phyloP scores from a whole-genome alignment of 2,797 vertebrate genomes.

The Sebastiscus albofasciatus region DNA sequence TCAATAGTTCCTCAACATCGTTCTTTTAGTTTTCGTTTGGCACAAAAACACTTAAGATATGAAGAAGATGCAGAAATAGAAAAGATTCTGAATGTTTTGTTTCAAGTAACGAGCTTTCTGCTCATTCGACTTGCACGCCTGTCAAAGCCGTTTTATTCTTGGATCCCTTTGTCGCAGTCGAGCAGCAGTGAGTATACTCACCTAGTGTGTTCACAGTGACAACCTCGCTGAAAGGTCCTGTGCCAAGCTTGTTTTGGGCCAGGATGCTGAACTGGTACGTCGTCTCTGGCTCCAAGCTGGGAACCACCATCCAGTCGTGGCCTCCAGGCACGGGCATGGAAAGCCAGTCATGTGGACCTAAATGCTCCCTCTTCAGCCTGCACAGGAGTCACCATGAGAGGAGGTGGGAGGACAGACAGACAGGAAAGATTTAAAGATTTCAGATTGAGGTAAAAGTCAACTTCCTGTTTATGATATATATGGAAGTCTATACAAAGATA shows the following conservation, averaged over 20 bases:
- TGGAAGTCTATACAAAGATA: not conserved
- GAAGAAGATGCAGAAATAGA: not conserved
- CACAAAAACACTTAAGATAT: not conserved
- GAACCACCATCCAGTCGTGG: constrained; percentile 86
- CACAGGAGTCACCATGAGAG: constrained; percentile 25
- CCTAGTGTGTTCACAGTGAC: constrained; percentile 91
- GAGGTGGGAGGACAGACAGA: constrained; percentile 16
- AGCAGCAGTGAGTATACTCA: constrained; percentile 49
- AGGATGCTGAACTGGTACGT: constrained; percentile 96
- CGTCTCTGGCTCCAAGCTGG: constrained; percentile 89
- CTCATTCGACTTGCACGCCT: not conserved
- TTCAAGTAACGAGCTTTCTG: not conserved
- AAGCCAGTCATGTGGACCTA: constrained; percentile 92
- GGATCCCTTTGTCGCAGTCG: not conserved
- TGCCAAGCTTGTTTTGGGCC: constrained; percentile 96
- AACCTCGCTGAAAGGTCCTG: constrained; percentile 95
- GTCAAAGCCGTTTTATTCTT: constrained; percentile 6
- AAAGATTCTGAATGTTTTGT: not conserved
- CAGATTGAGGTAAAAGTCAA: not conserved
- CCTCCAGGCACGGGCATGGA: constrained; percentile 87
- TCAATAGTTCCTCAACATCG: not conserved
- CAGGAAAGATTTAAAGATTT: not conserved
- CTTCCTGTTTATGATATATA: not conserved
- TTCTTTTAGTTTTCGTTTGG: not conserved
- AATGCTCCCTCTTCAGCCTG: constrained; percentile 89